phyloP scores from a whole-genome alignment of 2,797 vertebrate species.

The Pangasius djambal region DNA sequence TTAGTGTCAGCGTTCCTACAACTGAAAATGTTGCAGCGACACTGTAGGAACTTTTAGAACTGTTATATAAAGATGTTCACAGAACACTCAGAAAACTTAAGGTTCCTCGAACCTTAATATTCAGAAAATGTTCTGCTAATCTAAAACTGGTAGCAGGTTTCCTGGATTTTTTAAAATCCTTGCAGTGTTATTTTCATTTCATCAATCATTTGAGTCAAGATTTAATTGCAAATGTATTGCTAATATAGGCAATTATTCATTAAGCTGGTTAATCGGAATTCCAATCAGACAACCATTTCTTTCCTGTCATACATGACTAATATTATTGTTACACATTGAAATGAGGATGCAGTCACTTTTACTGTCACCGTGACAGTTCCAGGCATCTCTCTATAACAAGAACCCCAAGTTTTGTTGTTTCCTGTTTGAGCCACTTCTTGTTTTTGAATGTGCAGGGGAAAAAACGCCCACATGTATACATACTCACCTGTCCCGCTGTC shows the following conservation, averaged over 20 bases:
- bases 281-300: neutral
- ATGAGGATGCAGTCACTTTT: neutral
- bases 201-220: neutral
- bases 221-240: neutral
- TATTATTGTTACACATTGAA: neutral
- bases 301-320: neutral
- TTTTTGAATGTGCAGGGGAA: neutral
- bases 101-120: neutral
- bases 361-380: neutral
- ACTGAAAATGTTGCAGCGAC: neutral
- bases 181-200: neutral
- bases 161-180: neutral
- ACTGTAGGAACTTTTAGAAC: neutral
- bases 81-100: neutral
- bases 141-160: neutral
- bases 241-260: neutral
- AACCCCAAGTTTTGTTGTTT: neutral
- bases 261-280: neutral
- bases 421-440: neutral
- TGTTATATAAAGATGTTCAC: neutral
- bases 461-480: conserved; percentile 1
- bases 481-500: neutral
- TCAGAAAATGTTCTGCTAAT: neutral
- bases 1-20: neutral
- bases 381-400: neutral